Percentiles rank a stretch among this genome's conserved stretches.
These are phyloP conservation scores for Spodoptera frugiperda DNA, from an alignment of 1,140 invertebrate genomes.

Conservation along the genomic window DNA sequence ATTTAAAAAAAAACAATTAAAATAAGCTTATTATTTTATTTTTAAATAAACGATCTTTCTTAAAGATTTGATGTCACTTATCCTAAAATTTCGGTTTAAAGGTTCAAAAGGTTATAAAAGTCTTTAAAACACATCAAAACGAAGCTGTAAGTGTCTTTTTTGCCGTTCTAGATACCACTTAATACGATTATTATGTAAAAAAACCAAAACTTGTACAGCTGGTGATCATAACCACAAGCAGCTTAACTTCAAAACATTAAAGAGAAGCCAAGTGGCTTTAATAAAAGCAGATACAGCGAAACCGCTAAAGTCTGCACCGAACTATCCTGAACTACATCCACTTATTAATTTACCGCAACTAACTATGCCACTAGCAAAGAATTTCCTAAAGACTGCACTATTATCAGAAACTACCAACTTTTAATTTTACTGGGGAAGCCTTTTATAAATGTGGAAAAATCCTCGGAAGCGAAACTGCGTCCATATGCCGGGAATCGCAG, in stretches of 20 bases:
- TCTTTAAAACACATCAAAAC: too few relatives aligned
- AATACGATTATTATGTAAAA: neutral
- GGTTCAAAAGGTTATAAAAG: too few relatives aligned
- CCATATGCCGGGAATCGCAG: constrained; percentile 32
- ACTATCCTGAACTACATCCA: constrained; percentile 1
- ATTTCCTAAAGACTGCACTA: constrained; percentile 15
- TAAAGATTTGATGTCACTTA: too few relatives aligned
- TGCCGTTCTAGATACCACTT: too few relatives aligned
- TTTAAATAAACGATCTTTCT: too few relatives aligned
- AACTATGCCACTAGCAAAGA: constrained; percentile 17
- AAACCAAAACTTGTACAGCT: too few relatives aligned
- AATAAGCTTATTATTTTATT: too few relatives aligned
- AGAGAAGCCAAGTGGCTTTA: constrained; percentile 2
- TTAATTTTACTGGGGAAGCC: constrained; percentile 24
- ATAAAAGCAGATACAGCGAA: neutral
- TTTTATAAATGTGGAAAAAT: constrained; percentile 15
- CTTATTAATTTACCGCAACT: constrained; percentile 27
- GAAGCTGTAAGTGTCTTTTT: too few relatives aligned
- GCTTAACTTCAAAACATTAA: neutral
- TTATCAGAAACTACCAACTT: constrained; percentile 3
- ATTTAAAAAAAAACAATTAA: too few relatives aligned
- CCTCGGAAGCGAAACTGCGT: neutral
- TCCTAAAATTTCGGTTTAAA: too few relatives aligned
- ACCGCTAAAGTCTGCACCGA: neutral
- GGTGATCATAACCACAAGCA: neutral